Base-by-base conservation (phyloP, 2,888 invertebrate species). In the Nemapogon koenigi region DNA sequence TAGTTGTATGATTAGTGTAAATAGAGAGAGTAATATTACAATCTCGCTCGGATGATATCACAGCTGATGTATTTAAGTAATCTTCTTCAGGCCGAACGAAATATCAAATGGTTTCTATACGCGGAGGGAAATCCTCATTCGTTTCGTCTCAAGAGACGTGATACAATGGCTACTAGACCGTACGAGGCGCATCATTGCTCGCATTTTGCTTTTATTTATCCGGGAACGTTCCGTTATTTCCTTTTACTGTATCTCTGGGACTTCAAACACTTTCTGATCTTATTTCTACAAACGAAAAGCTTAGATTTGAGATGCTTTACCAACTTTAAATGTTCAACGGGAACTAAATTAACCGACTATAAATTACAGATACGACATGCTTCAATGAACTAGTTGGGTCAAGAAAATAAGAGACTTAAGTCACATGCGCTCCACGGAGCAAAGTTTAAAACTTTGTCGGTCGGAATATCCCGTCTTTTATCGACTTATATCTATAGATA, bases 161-260 rank as follows among this genome's bases (percentile, higher is more conserved):
- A 60, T 58, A 57, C 59, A 51, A 54, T 50, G 53, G 49, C 49
- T 50, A 51, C 49, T 47, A 52, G 53, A 51, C 51, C 51, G 49
- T 53, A 54, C 46, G 49, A 50, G 49, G 49, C 52, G 52, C 56
- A 55, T 62, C 61, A 60, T 60, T 58, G 58, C 57, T 49, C 51
- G 55, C 57, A 62, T 65, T 63, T 59, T 59, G 58, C 59, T 52
- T 59, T 62, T 63, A 68, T 67, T 66, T 63, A 65, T 60, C 58
- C 59, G 53, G 59, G 57, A 61, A 53, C 61, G 57, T 61, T 59
- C 52, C 54, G 54, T 58, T 58, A 57, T 61, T 57, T 55, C 48
- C 53, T 55, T 33, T 19, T 19, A 33, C 13, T 3, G 13, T 33
- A 33, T 33, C 19, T 14, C 4, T 11, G 33, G 33, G 33, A 19